phyloP scores from a whole-genome alignment of 2,113 vertebrate species.

The Hydrochoerus hydrochaeris region DNA sequence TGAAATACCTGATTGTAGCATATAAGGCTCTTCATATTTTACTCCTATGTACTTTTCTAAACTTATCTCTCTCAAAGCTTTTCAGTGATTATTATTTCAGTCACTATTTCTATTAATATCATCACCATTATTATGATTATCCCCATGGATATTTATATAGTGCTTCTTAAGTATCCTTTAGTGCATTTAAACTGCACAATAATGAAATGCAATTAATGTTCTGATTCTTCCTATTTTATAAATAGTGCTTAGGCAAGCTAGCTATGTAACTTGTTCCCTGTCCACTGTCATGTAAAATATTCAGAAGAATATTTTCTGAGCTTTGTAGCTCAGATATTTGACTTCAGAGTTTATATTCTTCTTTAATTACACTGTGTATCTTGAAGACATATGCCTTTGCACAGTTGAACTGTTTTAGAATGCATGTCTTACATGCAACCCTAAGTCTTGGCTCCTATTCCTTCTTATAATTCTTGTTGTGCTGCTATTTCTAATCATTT shows the following conservation, averaged over 20 bases:
- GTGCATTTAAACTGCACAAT: not conserved
- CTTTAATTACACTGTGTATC: not conserved
- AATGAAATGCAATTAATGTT: not conserved
- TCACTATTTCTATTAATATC: not conserved
- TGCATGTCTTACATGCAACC: not conserved
- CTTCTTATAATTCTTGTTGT: not conserved
- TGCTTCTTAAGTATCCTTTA: not conserved
- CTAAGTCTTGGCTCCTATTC: not conserved
- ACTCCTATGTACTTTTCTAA: not conserved
- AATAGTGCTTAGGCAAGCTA: not conserved
- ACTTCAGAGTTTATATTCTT: not conserved
- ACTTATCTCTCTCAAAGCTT: not conserved
- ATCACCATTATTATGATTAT: not conserved
- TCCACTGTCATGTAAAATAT: not conserved
- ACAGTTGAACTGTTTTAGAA: not conserved
- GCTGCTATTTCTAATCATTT: not conserved
- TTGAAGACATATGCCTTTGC: not conserved
- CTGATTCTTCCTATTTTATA: not conserved
- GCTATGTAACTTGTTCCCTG: not conserved
- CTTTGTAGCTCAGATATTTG: not conserved
- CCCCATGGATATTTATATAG: not conserved
- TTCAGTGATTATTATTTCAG: not conserved
- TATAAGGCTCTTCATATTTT: not conserved
- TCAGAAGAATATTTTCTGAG: not conserved
- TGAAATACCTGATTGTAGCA: not conserved